Conservation (phyloP, 2,797 vertebrate species). For the Xenops minutus region DNA sequence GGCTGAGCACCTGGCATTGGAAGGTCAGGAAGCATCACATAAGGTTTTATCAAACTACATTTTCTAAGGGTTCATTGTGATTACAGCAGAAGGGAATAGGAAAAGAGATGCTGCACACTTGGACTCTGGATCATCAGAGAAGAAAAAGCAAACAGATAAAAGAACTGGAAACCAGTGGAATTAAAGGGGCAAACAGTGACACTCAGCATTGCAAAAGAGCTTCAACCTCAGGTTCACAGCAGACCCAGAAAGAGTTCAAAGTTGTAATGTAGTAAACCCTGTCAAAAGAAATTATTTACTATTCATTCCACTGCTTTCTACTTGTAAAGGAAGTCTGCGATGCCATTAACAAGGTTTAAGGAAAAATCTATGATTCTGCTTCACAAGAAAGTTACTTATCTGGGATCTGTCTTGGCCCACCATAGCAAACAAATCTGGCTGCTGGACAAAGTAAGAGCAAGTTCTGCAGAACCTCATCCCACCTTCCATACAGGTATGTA, state of each 20-base stretch:
- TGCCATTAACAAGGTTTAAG: not conserved
- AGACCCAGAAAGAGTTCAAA: not conserved
- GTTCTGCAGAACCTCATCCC: not conserved
- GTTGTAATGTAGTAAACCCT: not conserved
- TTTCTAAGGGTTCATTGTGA: not conserved
- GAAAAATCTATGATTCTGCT: not conserved
- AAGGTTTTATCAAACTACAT: not conserved
- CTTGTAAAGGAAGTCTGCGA: not conserved
- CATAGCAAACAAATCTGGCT: not conserved
- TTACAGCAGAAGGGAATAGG: conserved; percentile 3
- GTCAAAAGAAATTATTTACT: not conserved
- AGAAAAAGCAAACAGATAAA: not conserved
- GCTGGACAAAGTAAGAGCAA: not conserved
- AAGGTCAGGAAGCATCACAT: conserved; percentile 2
- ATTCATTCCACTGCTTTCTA: not conserved
- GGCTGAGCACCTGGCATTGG: conserved; percentile 31
- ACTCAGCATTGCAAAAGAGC: not conserved
- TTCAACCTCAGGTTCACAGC: not conserved
- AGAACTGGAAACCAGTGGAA: not conserved
- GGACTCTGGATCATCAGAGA: not conserved
- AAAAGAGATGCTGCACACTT: not conserved
- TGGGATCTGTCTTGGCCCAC: not conserved
- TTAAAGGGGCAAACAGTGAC: not conserved
- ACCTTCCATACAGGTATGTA: not conserved
- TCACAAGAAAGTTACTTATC: not conserved